Conservation (phyloP, 2,888 invertebrate genomes). For the Penaeus monodon region DNA sequence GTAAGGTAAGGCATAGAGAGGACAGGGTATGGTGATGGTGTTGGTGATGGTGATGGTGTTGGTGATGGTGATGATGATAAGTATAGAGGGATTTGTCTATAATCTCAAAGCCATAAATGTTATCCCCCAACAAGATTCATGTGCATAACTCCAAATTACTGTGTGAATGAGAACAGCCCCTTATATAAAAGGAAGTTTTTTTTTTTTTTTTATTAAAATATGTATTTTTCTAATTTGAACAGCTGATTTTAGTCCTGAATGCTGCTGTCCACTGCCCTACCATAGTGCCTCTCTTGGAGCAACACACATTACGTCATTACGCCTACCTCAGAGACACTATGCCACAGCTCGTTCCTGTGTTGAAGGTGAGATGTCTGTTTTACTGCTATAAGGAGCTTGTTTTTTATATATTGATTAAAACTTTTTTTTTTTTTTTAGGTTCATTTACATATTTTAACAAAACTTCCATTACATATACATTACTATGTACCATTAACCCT, state of each 20-base stretch:
- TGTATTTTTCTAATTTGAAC: background rate
- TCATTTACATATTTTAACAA: background rate
- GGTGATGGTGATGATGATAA: too few species aligned
- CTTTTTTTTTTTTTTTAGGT: background rate
- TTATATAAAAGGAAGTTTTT: too few species aligned
- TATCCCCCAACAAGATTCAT: too few species aligned
- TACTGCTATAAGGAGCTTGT: background rate
- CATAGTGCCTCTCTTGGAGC: conserved; percentile 91
- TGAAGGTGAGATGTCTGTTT: conserved; percentile 71
- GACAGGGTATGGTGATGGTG: too few species aligned
- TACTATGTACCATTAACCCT: too few species aligned
- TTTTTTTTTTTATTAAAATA: too few species aligned
- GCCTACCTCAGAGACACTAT: conserved; percentile 91
- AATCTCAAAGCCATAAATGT: too few species aligned
- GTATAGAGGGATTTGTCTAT: background rate
- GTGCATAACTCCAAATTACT: too few species aligned
- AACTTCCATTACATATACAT: too few species aligned
- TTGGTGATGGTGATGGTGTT: too few species aligned
- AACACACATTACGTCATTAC: conserved; percentile 93
- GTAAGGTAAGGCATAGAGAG: conserved; percentile 50
- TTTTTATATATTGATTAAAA: background rate
- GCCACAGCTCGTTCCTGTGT: conserved; percentile 87
- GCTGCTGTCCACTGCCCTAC: conserved; percentile 92
- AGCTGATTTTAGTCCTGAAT: conserved; percentile 90
- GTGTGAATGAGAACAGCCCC: too few species aligned